Evolutionary conservation across 1,140 invertebrate species (phyloP), one percentile per base, ranked within the genome.

Genomic region (Drosophila orosa): DNA sequence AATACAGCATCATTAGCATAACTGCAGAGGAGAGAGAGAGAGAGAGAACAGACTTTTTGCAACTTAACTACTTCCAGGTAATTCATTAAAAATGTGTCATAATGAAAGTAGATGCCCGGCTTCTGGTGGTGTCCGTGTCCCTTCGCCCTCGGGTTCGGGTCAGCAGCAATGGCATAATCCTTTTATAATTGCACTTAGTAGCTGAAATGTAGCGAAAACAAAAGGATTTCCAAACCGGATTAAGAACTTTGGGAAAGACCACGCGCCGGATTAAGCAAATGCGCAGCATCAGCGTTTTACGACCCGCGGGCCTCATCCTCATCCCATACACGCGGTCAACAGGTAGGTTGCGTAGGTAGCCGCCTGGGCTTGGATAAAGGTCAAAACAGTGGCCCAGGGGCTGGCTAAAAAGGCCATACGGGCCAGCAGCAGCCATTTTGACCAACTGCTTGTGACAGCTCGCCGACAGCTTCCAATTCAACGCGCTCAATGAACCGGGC

Each of bases 141-240:
- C 33, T 58, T 15, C 29, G 35, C 17, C 15, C 19, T 22, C 10
- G 15, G 44, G 50, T 27, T 33, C 58, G 47, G 73, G 78, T 75
- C 78, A 71, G 58, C 78, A 71, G 58, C 63, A 62, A 87, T 80
- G 73, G 62, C 77, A 80, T 84, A 90, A 89, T 89, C 85, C 84
- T 89, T 89, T 89, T 89, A 89, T 89, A 89, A 89, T 89, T 89
- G 84, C 84, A 76, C 58, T 82, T 73, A 89, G 84, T 87, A 84
- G 85, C 84, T 13, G 58, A 79, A 89, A 89, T 74, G 44, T 62
- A 74, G 68, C 67, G 57, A 89, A 74, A 89, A 87, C 84, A 89
- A 89, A 84, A 73, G 84, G 84, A 80, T 84, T 72, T 78, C 45
- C 40, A 50, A 74, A 76, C 69, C 77, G 80, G 84, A 80, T 89